These are phyloP conservation scores for Notocelia uddmanniana DNA, from an alignment of 2,888 invertebrate species.

Conservation along the genomic window DNA sequence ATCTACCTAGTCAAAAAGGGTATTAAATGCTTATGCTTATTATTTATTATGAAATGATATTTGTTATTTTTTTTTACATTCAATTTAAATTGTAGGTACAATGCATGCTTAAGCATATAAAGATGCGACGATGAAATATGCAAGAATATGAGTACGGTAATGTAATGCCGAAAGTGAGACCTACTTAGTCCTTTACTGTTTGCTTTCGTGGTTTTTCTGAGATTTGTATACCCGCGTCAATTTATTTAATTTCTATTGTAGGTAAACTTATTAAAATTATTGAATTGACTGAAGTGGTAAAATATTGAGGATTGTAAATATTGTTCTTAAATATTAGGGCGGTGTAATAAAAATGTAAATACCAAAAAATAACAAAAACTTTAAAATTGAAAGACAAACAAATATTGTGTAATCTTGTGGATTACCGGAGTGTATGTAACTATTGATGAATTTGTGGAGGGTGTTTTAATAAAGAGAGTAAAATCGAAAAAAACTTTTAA, in stretches of 20 bases:
- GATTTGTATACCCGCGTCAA: not conserved
- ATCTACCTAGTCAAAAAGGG: slow-evolving; percentile 15
- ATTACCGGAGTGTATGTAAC: slow-evolving; percentile 76
- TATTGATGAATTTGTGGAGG: slow-evolving; percentile 75
- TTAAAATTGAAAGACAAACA: slow-evolving; percentile 12
- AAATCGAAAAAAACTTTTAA: slow-evolving; percentile 54
- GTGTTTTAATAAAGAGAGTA: slow-evolving; percentile 84
- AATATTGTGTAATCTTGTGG: slow-evolving; percentile 38
- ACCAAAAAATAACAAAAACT: slow-evolving; percentile 23
- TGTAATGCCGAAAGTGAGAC: not conserved
- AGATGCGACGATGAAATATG: not conserved
- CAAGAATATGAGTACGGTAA: not conserved
- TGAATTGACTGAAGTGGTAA: slow-evolving; percentile 43
- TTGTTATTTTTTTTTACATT: not conserved
- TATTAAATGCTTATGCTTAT: not conserved
- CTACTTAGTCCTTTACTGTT: not conserved
- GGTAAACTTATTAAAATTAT: slow-evolving; percentile 14
- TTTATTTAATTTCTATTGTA: too few relatives aligned
- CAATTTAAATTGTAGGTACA: not conserved
- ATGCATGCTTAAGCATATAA: not conserved
- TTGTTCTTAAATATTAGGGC: slow-evolving; percentile 35
- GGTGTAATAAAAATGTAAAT: slow-evolving; percentile 42
- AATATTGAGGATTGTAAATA: slow-evolving; percentile 37
- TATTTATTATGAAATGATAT: not conserved
- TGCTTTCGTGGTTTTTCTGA: not conserved